phyloP scores from a whole-genome alignment of 2,888 invertebrate genomes.

The Uropetala carovei region DNA sequence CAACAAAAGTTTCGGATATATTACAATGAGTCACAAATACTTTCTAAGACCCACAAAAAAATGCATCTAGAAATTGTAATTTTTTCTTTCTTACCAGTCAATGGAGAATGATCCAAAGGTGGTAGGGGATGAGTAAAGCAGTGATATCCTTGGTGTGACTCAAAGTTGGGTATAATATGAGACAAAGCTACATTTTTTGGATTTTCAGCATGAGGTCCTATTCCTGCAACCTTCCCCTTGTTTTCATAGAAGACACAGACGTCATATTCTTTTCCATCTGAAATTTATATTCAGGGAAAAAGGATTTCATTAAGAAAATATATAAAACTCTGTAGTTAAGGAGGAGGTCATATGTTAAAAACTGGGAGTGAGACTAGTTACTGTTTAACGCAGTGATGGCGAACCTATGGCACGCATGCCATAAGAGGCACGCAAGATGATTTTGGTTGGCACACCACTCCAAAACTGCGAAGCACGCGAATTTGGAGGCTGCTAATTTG shows the following conservation, averaged over 20 bases:
- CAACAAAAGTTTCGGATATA: background rate
- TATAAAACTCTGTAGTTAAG: background rate
- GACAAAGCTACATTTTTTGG: slow-evolving; percentile 4
- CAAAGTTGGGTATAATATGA: slow-evolving; percentile 37
- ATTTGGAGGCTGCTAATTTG: background rate
- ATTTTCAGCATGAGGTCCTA: background rate
- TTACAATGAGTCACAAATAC: background rate
- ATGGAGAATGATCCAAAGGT: background rate
- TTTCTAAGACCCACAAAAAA: background rate
- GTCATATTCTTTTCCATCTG: slow-evolving; percentile 53
- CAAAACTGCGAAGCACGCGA: too few species aligned
- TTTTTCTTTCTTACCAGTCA: background rate
- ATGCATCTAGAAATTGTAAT: background rate
- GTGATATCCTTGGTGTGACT: slow-evolving; percentile 42
- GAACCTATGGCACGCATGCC: too few species aligned
- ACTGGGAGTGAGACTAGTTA: background rate
- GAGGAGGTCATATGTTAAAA: background rate
- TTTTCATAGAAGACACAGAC: slow-evolving; percentile 50
- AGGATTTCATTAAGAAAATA: background rate
- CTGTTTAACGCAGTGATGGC: too few species aligned
- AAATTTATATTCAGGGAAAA: background rate
- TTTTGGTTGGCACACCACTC: too few species aligned
- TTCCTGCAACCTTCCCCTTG: slow-evolving; percentile 10
- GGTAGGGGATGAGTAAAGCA: slow-evolving; percentile 36
- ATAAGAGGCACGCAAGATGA: too few species aligned